Conservation (phyloP, 1,140 invertebrate species). For the Brevipalpus yothersi region DNA sequence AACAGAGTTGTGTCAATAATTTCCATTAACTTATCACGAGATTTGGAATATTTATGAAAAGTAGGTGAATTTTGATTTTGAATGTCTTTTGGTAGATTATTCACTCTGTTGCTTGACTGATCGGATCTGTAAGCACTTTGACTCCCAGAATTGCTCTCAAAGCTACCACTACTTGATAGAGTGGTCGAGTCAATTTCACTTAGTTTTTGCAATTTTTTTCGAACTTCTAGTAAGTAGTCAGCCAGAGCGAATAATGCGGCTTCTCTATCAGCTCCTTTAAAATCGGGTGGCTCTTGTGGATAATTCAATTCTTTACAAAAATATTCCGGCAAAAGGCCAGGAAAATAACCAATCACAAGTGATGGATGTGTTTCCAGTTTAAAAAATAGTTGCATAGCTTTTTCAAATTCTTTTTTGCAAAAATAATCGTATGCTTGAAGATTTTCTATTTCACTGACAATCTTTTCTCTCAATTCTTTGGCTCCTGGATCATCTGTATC, state of each 20-base stretch:
- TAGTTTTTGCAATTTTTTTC: slow-evolving; percentile 2
- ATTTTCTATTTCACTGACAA: slow-evolving; percentile 63
- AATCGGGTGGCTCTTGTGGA: slow-evolving; percentile 29
- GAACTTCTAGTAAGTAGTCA: slow-evolving; percentile 57
- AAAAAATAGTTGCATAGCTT: slow-evolving; percentile 71
- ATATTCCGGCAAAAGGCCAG: slow-evolving; percentile 51
- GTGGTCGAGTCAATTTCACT: neutral
- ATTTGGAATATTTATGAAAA: neutral
- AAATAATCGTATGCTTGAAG: slow-evolving; percentile 73
- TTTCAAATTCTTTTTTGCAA: slow-evolving; percentile 54
- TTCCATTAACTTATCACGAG: slow-evolving; percentile 38
- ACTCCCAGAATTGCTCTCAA: neutral
- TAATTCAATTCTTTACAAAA: slow-evolving; percentile 28
- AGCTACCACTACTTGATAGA: neutral
- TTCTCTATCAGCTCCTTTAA: slow-evolving; percentile 62
- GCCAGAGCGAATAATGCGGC: slow-evolving; percentile 65
- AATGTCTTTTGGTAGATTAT: neutral
- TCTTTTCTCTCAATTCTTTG: slow-evolving; percentile 39
- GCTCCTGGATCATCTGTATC: neutral
- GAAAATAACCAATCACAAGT: slow-evolving; percentile 79
- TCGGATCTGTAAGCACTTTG: neutral
- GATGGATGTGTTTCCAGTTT: slow-evolving; percentile 71
- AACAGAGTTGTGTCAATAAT: slow-evolving; percentile 87
- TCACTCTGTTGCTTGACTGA: neutral
- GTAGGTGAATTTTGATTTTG: neutral